phyloP scores from a whole-genome alignment of 2,888 invertebrate genomes.

The Noctua janthe region DNA sequence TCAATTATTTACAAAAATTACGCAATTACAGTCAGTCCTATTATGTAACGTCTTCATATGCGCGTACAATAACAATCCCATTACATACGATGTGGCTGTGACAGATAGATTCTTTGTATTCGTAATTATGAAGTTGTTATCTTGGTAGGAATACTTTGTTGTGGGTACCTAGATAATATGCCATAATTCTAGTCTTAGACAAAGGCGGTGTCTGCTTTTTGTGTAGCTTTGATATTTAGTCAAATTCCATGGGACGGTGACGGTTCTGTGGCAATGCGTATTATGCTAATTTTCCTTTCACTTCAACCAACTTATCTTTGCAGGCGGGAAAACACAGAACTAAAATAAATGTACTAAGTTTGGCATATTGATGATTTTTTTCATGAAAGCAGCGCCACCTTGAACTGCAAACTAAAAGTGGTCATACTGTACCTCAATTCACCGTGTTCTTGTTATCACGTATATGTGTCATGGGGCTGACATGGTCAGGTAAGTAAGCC shows the following conservation, averaged over 20 bases:
- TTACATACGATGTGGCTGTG: conserved; percentile 34
- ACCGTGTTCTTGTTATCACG: too few species aligned
- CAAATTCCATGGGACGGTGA: background rate
- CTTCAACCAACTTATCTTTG: background rate
- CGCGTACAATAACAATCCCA: conserved; percentile 46
- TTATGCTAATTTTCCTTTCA: background rate
- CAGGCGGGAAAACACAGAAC: too few species aligned
- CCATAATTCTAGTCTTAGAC: background rate
- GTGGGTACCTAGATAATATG: background rate
- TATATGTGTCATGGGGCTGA: too few species aligned
- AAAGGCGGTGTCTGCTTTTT: background rate
- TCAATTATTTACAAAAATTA: conserved; percentile 44
- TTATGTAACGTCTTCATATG: conserved; percentile 53
- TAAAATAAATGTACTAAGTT: too few species aligned
- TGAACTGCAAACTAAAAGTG: too few species aligned
- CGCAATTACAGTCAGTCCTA: conserved; percentile 34
- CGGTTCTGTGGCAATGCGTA: background rate
- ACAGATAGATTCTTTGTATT: conserved; percentile 50
- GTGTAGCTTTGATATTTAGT: background rate
- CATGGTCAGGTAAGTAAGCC: too few species aligned
- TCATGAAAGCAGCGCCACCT: too few species aligned
- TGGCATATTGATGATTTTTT: too few species aligned
- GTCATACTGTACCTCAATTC: background rate
- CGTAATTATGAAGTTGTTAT: conserved; percentile 42
- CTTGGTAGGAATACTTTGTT: background rate